Conservation (phyloP, 92 coral and sea anemone genomes). For the Heliopora coerulea region DNA sequence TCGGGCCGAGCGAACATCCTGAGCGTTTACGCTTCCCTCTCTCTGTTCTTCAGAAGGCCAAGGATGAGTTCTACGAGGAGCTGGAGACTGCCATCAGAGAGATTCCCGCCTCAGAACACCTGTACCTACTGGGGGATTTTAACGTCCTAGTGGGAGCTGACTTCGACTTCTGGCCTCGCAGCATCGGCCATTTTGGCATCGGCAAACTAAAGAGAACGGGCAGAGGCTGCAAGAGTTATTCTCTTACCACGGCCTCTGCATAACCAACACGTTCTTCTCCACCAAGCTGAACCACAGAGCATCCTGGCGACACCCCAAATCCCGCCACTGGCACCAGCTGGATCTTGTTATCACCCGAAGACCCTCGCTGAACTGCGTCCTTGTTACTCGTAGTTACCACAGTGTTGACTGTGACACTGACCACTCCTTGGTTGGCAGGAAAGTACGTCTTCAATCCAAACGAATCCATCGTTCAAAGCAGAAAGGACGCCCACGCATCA, state of each 20-base stretch:
- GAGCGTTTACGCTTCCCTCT: conserved; percentile 49
- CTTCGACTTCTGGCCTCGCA: conserved; percentile 42
- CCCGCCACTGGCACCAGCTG: conserved; percentile 49
- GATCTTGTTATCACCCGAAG: conserved; percentile 44
- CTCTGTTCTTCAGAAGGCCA: conserved; percentile 42
- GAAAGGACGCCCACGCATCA: conserved; percentile 31
- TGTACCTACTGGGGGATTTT: conserved; percentile 45
- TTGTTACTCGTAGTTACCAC: conserved; percentile 37
- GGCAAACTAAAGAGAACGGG: conserved; percentile 52
- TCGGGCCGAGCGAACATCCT: conserved; percentile 41
- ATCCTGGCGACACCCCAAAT: conserved; percentile 37
- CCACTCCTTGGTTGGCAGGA: conserved; percentile 44
- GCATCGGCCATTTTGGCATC: conserved; percentile 30
- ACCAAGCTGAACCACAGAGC: conserved; percentile 31
- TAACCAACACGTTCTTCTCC: conserved; percentile 38
- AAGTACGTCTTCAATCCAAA: conserved; percentile 40
- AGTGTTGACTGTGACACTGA: conserved; percentile 48
- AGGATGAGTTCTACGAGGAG: conserved; percentile 53
- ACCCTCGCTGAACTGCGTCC: conserved; percentile 29
- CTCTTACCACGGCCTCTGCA: conserved; percentile 36
- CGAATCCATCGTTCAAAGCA: conserved; percentile 32
- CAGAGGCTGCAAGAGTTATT: conserved; percentile 44
- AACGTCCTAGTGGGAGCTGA: conserved; percentile 50
- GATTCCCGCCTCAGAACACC: conserved; percentile 42
- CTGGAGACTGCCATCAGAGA: conserved; percentile 30